Percentiles rank a stretch among this genome's conserved stretches.
Conservation (phyloP, 2,888 invertebrate species). For the Lasioglossum marginatum region DNA sequence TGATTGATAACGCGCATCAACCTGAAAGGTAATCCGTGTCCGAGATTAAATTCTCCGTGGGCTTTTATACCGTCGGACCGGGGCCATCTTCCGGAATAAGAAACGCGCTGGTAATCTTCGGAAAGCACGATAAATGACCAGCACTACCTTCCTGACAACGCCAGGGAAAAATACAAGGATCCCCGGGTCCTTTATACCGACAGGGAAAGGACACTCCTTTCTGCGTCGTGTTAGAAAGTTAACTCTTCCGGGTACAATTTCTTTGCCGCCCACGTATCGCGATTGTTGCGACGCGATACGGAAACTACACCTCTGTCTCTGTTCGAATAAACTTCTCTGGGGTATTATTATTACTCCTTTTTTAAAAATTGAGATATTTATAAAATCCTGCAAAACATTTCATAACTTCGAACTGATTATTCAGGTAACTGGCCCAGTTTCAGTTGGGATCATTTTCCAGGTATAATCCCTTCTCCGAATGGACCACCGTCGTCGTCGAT, state of each 20-base stretch:
- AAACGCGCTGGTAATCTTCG: slow-evolving; percentile 47
- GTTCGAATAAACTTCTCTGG: background rate
- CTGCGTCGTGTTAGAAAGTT: background rate
- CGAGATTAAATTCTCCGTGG: slow-evolving; percentile 39
- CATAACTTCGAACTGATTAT: background rate
- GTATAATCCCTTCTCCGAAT: background rate
- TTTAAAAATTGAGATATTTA: too few relatives aligned
- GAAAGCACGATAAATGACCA: slow-evolving; percentile 43
- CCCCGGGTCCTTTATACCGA: slow-evolving; percentile 11
- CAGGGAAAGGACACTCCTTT: background rate
- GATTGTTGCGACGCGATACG: background rate
- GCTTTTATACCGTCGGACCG: background rate
- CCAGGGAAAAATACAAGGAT: slow-evolving; percentile 32
- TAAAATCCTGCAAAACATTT: background rate
- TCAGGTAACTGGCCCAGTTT: background rate
- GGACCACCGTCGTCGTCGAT: background rate
- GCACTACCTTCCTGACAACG: slow-evolving; percentile 36
- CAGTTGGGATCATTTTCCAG: background rate
- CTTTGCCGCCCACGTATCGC: background rate
- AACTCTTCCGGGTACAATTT: slow-evolving; percentile 9
- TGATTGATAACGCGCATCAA: slow-evolving; percentile 41
- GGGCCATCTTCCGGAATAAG: background rate
- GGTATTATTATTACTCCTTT: too few relatives aligned
- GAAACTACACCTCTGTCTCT: background rate
- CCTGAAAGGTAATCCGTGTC: slow-evolving; percentile 31